Evolutionary conservation across 2,113 vertebrate species (phyloP), one percentile per base, ranked within the genome.

Genomic region (Lethenteron camtschaticum): DNA sequence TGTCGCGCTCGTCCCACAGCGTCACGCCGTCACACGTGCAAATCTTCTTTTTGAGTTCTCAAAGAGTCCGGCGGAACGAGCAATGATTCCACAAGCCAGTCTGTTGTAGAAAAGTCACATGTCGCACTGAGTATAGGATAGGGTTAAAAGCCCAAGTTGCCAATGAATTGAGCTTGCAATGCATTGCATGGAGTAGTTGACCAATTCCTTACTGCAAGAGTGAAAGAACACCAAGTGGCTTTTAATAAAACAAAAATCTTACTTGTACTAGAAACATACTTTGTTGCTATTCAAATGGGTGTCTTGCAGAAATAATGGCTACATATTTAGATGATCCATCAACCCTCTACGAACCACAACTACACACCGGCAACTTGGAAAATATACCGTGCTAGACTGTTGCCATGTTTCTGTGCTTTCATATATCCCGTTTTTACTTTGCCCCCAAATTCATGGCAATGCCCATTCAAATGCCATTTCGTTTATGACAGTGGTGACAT

Each of bases 11-110:
- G 71, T 96, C 89, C 90, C 90, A 92, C 10, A 91, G 79, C 1
- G 88, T 87, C 68, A 89, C 76, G 2, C 89, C 89, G 0, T 95
- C 86, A 1, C 90, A 96, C 14, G 86, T 76, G 12, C 89, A 95
- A 56, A 91, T 81, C 73, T 79, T 79, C 70, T 94, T 96, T 41
- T 41, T 71, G 83, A 77, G 73, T 95, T 95, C 77, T 91, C 83
- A 79, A 94, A 91, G 3, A 96, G 85, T 56, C 87, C 84, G 0
- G 89, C 81, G 0, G 89, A 87, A 1, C 87, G 81, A 13, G 90
- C 89, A 1, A 95, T 92, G 78, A 91, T 88, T 9, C 87, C 89
- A 57, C 86, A 90, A 16, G 87, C 88, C 75, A 90, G 76, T 70
- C 89, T 96, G 71, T 1, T 56, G 11, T 56, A 58, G 16, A 59